phyloP scores from a whole-genome alignment of 2,113 vertebrate species.

The Daubentonia madagascariensis region DNA sequence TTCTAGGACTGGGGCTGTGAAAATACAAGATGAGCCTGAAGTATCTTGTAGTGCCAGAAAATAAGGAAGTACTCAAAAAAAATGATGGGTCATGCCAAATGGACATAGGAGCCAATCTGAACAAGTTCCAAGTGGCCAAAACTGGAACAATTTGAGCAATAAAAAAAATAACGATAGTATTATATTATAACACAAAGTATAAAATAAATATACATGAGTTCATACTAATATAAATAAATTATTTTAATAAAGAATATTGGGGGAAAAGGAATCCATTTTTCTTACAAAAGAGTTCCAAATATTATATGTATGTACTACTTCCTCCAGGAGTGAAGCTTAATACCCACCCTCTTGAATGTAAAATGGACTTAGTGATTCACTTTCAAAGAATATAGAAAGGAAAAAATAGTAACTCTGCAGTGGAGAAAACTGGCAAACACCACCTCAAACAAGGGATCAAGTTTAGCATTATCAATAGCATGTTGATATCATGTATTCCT shows the following conservation, averaged over 20 bases:
- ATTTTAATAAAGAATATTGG: neutral
- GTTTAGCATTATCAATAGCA: neutral
- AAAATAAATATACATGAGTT: neutral
- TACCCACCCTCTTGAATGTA: neutral
- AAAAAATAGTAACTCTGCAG: neutral
- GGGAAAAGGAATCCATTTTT: neutral
- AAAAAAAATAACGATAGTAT: neutral
- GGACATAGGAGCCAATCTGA: neutral
- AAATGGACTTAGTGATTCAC: neutral
- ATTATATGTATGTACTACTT: neutral
- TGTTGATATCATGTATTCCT: neutral
- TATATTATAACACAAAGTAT: neutral
- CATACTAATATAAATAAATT: neutral
- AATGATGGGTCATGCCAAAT: neutral
- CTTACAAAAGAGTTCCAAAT: neutral
- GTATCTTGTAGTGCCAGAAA: neutral
- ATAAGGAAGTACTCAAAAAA: neutral
- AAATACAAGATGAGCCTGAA: neutral
- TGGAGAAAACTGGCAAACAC: neutral
- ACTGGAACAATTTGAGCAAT: neutral
- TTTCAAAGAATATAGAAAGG: neutral
- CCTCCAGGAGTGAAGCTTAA: neutral
- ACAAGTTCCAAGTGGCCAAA: neutral
- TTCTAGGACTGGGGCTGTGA: neutral
- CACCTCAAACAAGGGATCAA: neutral